phyloP scores from a whole-genome alignment of 1,140 invertebrate species.

The Drosophila sturtevanti region DNA sequence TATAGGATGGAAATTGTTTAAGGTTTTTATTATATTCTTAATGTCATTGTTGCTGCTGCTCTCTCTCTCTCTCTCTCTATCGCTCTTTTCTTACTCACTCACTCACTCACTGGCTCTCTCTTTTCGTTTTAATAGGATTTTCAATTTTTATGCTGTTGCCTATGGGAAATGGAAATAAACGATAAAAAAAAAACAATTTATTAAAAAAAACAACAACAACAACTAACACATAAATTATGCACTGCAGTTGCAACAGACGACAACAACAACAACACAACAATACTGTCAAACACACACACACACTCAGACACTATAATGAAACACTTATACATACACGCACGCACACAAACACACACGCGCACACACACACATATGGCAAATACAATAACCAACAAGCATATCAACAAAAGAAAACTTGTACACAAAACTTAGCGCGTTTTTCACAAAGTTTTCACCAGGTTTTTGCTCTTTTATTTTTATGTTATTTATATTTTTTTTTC shows the following conservation, averaged over 20 bases:
- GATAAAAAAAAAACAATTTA: slow-evolving; percentile 44
- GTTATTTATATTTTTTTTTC: not conserved
- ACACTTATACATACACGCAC: slow-evolving; percentile 35
- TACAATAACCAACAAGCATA: slow-evolving; percentile 24
- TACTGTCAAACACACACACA: slow-evolving; percentile 34
- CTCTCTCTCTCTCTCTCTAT: not conserved
- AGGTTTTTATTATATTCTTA: not conserved
- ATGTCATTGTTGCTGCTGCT: not conserved
- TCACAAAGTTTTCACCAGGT: slow-evolving; percentile 43
- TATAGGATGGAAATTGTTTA: not conserved
- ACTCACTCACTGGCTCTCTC: not conserved
- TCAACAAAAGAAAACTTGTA: slow-evolving; percentile 47
- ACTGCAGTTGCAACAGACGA: slow-evolving; percentile 1
- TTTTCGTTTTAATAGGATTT: not conserved
- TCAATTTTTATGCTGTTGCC: slow-evolving; percentile 28
- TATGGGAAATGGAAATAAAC: slow-evolving; percentile 24
- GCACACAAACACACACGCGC: slow-evolving; percentile 28
- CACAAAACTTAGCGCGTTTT: slow-evolving; percentile 31
- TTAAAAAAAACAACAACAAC: slow-evolving; percentile 3
- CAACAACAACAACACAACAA: slow-evolving; percentile 40
- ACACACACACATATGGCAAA: slow-evolving; percentile 25
- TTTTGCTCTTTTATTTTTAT: slow-evolving; percentile 17
- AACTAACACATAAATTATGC: not conserved
- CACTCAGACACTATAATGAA: slow-evolving; percentile 32
- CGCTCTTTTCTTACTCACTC: not conserved